Evolutionary conservation across 2,888 invertebrate species (phyloP).

Genomic region (Tenthredo notha): DNA sequence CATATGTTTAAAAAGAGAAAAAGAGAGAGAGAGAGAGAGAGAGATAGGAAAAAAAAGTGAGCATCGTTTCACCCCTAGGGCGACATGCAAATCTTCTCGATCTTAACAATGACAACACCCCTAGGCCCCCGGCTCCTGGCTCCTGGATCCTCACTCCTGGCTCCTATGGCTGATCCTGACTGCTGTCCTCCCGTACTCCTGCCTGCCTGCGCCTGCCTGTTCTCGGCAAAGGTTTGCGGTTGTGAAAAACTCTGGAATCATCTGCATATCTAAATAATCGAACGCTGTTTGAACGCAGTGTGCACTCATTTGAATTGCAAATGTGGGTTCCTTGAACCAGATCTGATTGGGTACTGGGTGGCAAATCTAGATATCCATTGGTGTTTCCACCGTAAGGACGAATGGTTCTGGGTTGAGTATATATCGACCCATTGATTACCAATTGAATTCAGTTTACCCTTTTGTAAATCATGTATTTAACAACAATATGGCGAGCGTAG

Average conservation of each 20-base stretch:
- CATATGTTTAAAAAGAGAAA: conserved; percentile 42
- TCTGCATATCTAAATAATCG: conserved; percentile 79
- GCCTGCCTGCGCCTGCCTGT: not conserved
- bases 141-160: conserved; percentile 42
- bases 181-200: conserved; percentile 19
- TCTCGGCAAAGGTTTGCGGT: conserved; percentile 49
- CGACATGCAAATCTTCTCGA: conserved; percentile 69
- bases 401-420: not conserved
- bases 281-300: conserved; percentile 62
- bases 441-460: conserved; percentile 51
- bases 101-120: conserved; percentile 65
- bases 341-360: conserved; percentile 77
- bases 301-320: conserved; percentile 51
- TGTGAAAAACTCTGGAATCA: conserved; percentile 66
- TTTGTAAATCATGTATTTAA: conserved; percentile 50
- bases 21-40: conserved; percentile 22
- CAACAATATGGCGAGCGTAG: conserved; percentile 45
- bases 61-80: conserved; percentile 52
- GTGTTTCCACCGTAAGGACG: conserved; percentile 47
- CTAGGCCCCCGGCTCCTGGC: conserved; percentile 9
- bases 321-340: conserved; percentile 77
- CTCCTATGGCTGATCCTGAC: conserved; percentile 32
- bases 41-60: conserved; percentile 63
- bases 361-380: conserved; percentile 75
- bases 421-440: conserved; percentile 51